Conservation (phyloP, 2,797 vertebrate genomes). For the Limnodromus scolopaceus region DNA sequence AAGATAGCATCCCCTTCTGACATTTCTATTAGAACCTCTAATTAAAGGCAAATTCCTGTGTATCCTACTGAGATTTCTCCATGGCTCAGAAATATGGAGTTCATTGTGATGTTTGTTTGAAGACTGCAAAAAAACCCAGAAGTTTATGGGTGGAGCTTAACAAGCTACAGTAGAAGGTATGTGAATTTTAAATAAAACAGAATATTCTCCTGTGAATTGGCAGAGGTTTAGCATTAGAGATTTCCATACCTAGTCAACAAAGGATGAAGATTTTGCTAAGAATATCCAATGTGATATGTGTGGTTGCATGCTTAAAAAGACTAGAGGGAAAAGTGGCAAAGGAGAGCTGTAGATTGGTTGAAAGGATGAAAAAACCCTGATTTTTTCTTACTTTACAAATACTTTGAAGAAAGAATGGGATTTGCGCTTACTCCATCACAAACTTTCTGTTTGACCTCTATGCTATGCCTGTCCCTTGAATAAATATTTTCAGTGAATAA, state of each 20-base stretch:
- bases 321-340: background rate
- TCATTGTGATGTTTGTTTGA: conserved; percentile 51
- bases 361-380: background rate
- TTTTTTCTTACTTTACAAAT: background rate
- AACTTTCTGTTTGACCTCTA: background rate
- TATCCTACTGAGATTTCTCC: conserved; percentile 17
- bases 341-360: background rate
- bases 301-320: background rate
- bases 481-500: conserved; percentile 43
- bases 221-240: background rate
- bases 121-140: background rate
- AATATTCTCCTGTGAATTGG: background rate
- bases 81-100: background rate
- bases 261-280: background rate
- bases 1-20: conserved; percentile 21
- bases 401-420: background rate
- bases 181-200: background rate
- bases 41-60: conserved; percentile 41
- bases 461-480: background rate
- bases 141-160: background rate
- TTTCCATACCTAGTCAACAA: background rate
- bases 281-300: background rate
- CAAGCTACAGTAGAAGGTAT: background rate
- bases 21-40: conserved; percentile 40
- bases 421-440: background rate